Conservation (phyloP, 2,888 invertebrate genomes). For the Ferrisia virgata region DNA sequence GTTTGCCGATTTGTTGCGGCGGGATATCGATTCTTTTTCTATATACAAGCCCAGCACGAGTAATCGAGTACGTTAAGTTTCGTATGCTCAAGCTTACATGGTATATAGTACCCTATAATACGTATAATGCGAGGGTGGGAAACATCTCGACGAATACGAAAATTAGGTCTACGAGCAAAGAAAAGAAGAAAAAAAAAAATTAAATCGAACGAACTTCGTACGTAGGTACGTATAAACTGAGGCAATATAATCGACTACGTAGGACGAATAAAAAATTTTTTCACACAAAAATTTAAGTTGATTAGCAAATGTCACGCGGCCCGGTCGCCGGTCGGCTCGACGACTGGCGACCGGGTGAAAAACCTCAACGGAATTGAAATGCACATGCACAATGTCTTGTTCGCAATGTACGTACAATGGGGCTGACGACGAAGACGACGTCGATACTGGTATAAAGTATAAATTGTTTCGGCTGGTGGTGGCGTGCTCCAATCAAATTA, state of each 20-base stretch:
- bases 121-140: neutral
- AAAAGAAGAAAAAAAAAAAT: neutral
- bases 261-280: neutral
- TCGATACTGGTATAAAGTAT: neutral
- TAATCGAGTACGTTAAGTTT: too few relatives aligned
- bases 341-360: neutral
- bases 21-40: neutral
- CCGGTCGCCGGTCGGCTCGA: neutral
- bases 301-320: neutral
- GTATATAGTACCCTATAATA: too few relatives aligned
- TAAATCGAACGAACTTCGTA: neutral
- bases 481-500: neutral
- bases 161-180: too few relatives aligned
- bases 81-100: too few relatives aligned
- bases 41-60: neutral
- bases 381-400: neutral
- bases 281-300: neutral
- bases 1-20: neutral
- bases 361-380: neutral
- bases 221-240: neutral
- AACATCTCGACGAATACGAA: neutral
- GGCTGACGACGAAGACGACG: neutral
- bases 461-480: neutral
- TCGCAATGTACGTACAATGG: too few relatives aligned
- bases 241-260: too few relatives aligned